A percentile compares a stretch with the other conserved stretches of the same genome.
Evolutionary conservation across 1,140 invertebrate genomes (phyloP).

Genomic region (Marisa cornuarietis): DNA sequence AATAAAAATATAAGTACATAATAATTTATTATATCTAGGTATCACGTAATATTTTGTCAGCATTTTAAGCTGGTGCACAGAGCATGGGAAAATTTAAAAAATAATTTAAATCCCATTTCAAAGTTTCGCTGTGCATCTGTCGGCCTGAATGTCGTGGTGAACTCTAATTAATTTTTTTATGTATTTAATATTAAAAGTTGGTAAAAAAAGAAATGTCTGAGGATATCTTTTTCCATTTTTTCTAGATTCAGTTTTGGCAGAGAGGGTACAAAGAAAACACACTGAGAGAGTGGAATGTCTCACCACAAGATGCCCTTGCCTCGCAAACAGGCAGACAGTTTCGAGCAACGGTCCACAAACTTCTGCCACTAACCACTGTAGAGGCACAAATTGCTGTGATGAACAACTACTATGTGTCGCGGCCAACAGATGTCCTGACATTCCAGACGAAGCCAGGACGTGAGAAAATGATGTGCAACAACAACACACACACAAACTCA

Average conservation of each 20-base stretch:
- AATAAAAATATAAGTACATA: too few relatives aligned
- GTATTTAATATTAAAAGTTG: too few relatives aligned
- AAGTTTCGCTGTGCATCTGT: too few relatives aligned
- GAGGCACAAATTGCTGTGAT: conserved; percentile 46
- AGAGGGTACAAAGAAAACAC: conserved; percentile 29
- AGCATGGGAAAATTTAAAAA: too few relatives aligned
- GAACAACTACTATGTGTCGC: conserved; percentile 51
- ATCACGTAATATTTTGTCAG: too few relatives aligned
- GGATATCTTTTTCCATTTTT: not conserved
- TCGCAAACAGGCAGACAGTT: conserved; percentile 26
- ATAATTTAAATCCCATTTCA: too few relatives aligned
- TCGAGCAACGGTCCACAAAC: conserved; percentile 28
- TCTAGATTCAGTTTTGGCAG: conserved; percentile 49
- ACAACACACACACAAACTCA: too few relatives aligned
- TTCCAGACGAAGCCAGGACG: conserved; percentile 43
- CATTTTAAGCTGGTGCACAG: too few relatives aligned
- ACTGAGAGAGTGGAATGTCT: conserved; percentile 40
- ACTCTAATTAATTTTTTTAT: too few relatives aligned
- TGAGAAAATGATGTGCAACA: conserved; percentile 23
- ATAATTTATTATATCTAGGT: too few relatives aligned
- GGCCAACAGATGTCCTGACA: conserved; percentile 35
- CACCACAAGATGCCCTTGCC: conserved; percentile 17
- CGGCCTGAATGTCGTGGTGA: too few relatives aligned
- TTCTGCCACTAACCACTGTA: conserved; percentile 42
- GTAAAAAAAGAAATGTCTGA: too few relatives aligned